Percentiles rank a stretch among this genome's conserved stretches.
These are phyloP conservation scores for Perca flavescens DNA, from an alignment of 2,113 vertebrate species.

Conservation along the genomic window DNA sequence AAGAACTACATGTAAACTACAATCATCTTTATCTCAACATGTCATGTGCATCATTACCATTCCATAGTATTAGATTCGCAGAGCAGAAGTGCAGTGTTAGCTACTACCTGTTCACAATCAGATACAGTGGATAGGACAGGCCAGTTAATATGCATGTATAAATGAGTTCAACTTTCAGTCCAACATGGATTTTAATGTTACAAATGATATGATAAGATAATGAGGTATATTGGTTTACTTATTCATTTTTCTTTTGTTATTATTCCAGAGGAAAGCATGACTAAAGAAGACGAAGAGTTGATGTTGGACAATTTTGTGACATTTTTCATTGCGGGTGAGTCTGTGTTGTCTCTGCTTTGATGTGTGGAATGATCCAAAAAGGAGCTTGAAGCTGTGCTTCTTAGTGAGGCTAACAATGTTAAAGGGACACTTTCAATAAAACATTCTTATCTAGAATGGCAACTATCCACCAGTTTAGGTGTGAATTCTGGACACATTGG, in stretches of 20 bases:
- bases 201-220: neutral
- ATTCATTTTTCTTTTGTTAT: neutral
- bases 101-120: neutral
- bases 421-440: neutral
- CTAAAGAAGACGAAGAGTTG: slow-evolving; percentile 85
- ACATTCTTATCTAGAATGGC: neutral
- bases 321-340: slow-evolving; percentile 93
- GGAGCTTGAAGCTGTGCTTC: neutral
- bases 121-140: neutral
- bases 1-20: neutral
- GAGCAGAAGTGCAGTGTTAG: neutral
- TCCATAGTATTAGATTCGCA: neutral
- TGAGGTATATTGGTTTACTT: neutral
- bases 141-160: too few species aligned
- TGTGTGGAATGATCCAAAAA: slow-evolving; percentile 1
- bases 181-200: neutral
- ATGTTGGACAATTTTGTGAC: slow-evolving; percentile 95
- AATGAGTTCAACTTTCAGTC: too few species aligned
- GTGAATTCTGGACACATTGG: neutral
- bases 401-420: neutral
- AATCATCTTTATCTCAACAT: neutral
- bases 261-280: slow-evolving; percentile 83
- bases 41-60: too few species aligned
- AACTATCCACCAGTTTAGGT: neutral
- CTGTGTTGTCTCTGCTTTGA: neutral